A percentile compares a stretch with the other conserved stretches of the same genome.
Evolutionary conservation across 2,888 invertebrate genomes (phyloP).

Genomic region (Ormyrus rosae): DNA sequence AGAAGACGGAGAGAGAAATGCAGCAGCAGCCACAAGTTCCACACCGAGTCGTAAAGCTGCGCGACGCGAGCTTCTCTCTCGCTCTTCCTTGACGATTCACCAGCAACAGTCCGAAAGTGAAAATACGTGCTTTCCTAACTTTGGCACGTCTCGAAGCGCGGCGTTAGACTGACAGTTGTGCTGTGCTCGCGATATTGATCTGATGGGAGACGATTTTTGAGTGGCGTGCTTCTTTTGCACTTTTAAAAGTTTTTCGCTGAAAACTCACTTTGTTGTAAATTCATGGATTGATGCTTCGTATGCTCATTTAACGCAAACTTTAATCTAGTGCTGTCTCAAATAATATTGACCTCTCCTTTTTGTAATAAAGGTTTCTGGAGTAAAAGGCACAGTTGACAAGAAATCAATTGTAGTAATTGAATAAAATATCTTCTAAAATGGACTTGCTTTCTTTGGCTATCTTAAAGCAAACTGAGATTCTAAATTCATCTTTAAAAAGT

Average conservation of each 20-base stretch:
- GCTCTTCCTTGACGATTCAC: constrained; percentile 9
- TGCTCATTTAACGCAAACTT: too few species aligned
- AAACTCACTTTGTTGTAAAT: too few species aligned
- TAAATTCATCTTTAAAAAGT: too few species aligned
- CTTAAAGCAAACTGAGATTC: too few species aligned
- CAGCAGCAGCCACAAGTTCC: constrained; percentile 24
- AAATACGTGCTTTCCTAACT: constrained; percentile 17
- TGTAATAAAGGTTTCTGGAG: neutral
- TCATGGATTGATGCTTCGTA: too few species aligned
- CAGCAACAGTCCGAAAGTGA: constrained; percentile 11
- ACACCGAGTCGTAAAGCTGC: constrained; percentile 22
- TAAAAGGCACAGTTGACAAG: neutral
- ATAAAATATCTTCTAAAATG: too few species aligned
- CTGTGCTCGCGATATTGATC: constrained; percentile 31
- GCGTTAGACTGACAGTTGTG: neutral
- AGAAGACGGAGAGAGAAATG: neutral
- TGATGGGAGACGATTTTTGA: neutral
- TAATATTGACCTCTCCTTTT: too few species aligned
- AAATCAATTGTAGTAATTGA: too few species aligned
- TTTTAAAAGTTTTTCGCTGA: neutral
- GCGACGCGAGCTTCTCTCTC: neutral
- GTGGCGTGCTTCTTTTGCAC: neutral
- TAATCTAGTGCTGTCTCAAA: too few species aligned
- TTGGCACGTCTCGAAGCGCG: neutral
- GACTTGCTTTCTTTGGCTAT: too few species aligned